These are phyloP conservation scores for Cyphomyrus plagiostoma DNA, from an alignment of 2,113 vertebrate species.

Conservation along the genomic window DNA sequence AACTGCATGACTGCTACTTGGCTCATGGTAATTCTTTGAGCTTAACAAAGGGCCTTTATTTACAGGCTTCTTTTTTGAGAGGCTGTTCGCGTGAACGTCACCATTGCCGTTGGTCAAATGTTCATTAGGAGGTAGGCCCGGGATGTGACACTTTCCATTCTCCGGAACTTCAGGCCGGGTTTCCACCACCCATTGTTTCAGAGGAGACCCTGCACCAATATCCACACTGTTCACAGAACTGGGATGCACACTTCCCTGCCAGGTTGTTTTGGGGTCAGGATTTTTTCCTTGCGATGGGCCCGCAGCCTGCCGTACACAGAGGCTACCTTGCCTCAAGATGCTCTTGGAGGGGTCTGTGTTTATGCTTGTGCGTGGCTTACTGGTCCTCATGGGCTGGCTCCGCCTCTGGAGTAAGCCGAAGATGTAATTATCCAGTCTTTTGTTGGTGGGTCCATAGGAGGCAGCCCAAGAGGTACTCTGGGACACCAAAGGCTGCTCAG, in stretches of 20 bases:
- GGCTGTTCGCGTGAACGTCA: conserved; percentile 49
- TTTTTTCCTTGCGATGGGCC: conserved; percentile 42
- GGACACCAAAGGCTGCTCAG: conserved; percentile 40
- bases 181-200: conserved; percentile 62
- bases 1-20: conserved; percentile 43
- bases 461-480: conserved; percentile 54
- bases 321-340: conserved; percentile 72
- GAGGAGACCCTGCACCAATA: conserved; percentile 50
- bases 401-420: conserved; percentile 78
- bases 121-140: not conserved
- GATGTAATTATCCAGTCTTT: conserved; percentile 83
- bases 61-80: conserved; percentile 38
- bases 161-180: conserved; percentile 56
- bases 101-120: not conserved
- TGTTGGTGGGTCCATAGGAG: conserved; percentile 53
- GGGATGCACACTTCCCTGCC: conserved; percentile 51
- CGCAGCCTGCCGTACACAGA: conserved; percentile 62
- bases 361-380: conserved; percentile 82
- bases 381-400: conserved; percentile 73
- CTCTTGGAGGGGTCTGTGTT: conserved; percentile 75
- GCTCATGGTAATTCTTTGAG: conserved; percentile 49
- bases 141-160: conserved; percentile 45
- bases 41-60: conserved; percentile 40
- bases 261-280: conserved; percentile 58
- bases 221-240: conserved; percentile 43